Evolutionary conservation across 2,113 vertebrate genomes (phyloP).

Genomic region (Sclerurus mexicanus): DNA sequence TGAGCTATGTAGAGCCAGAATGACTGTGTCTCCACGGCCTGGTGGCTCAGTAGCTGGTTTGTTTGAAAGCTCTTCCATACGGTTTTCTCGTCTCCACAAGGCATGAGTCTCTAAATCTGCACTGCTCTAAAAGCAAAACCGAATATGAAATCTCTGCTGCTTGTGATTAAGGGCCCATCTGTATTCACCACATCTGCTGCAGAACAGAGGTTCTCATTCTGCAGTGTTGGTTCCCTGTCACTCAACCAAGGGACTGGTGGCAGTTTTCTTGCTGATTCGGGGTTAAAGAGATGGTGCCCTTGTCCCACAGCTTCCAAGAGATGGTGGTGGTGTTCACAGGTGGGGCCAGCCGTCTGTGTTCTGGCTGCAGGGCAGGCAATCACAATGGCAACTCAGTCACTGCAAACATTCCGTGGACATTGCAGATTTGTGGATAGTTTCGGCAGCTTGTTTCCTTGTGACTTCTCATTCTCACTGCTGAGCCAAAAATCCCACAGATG

Average conservation of each 20-base stretch:
- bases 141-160: not conserved
- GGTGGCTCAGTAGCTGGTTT: not conserved
- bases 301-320: not conserved
- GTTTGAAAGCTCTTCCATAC: not conserved
- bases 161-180: not conserved
- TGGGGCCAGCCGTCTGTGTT: not conserved
- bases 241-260: not conserved
- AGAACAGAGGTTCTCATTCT: not conserved
- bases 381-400: not conserved
- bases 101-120: not conserved
- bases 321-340: not conserved
- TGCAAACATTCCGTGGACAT: not conserved
- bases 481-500: not conserved
- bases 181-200: not conserved
- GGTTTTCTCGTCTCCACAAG: not conserved
- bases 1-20: not conserved
- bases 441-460: not conserved
- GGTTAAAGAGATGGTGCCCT: not conserved
- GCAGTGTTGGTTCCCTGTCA: not conserved
- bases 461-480: not conserved
- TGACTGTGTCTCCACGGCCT: accelerated
- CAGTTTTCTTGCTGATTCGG: not conserved
- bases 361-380: not conserved
- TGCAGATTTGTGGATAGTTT: not conserved
- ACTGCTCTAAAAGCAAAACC: not conserved